Conservation (phyloP, 2,888 invertebrate genomes). For the Sinodicranocentrus sp. region DNA sequence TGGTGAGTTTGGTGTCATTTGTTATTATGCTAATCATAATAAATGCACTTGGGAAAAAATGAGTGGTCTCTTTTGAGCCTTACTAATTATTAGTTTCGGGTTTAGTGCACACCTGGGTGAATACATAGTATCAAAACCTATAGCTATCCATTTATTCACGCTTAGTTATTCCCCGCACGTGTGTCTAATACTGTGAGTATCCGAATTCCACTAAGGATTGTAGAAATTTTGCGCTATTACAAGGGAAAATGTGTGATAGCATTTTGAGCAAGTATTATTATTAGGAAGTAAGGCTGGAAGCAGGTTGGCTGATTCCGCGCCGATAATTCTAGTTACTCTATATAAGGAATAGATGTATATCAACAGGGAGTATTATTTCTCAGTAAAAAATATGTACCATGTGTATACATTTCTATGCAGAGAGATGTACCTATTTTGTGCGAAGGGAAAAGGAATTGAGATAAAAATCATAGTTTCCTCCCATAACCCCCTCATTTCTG, state of each 20-base stretch:
- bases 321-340: constrained; percentile 21
- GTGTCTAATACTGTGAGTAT: too few species aligned
- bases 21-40: constrained; percentile 63
- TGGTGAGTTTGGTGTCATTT: constrained; percentile 51
- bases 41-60: constrained; percentile 41
- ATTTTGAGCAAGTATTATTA: too few species aligned
- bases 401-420: too few species aligned
- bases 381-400: too few species aligned
- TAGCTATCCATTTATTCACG: too few species aligned
- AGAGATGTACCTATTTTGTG: too few species aligned
- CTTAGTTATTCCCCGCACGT: too few species aligned
- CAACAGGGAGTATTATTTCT: too few species aligned
- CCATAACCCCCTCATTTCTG: constrained; percentile 55
- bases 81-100: constrained; percentile 45
- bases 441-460: constrained; percentile 36
- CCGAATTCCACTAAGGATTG: too few species aligned
- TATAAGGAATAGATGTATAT: not conserved
- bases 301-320: constrained; percentile 26
- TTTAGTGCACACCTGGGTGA: constrained; percentile 44
- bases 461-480: constrained; percentile 53
- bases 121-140: too few species aligned
- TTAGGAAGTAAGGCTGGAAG: constrained; percentile 14
- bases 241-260: too few species aligned
- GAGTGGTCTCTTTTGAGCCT: not conserved
- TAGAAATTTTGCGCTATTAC: too few species aligned